These are phyloP conservation scores for Netelia melanura DNA, from an alignment of 2,888 invertebrate species.

Conservation along the genomic window DNA sequence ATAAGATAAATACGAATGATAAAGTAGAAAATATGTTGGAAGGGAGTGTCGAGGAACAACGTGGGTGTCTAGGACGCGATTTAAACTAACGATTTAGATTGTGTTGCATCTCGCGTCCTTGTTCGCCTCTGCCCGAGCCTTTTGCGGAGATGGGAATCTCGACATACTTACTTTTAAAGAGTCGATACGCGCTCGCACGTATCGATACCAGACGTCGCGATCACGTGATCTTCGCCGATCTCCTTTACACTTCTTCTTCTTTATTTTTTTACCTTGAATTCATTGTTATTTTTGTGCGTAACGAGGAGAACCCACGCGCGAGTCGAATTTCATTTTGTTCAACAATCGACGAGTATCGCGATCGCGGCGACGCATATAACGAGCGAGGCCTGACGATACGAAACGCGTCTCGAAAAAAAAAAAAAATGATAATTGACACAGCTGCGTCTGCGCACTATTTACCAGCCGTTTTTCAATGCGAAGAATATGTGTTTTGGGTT, in stretches of 20 bases:
- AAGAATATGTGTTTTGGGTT: constrained; percentile 30
- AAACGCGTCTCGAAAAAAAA: constrained; percentile 15
- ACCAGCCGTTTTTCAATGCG: constrained; percentile 18
- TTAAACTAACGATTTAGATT: constrained; percentile 56
- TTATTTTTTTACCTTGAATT: constrained; percentile 24
- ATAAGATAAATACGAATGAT: constrained; percentile 15
- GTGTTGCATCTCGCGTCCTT: constrained; percentile 65
- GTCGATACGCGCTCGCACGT: not conserved
- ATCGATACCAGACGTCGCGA: not conserved
- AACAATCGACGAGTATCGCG: constrained; percentile 35
- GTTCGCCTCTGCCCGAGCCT: constrained; percentile 67
- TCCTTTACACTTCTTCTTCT: constrained; percentile 4
- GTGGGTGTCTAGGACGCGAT: constrained; percentile 66
- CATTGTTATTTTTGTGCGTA: constrained; percentile 50
- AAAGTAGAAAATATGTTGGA: not conserved
- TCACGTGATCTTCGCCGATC: not conserved
- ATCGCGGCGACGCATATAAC: constrained; percentile 12
- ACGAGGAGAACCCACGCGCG: constrained; percentile 35
- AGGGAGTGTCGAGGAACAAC: constrained; percentile 30
- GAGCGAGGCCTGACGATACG: constrained; percentile 9
- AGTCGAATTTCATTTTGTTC: constrained; percentile 42
- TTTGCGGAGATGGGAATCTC: constrained; percentile 68
- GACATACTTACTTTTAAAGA: constrained; percentile 53
- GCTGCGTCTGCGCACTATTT: constrained; percentile 39
- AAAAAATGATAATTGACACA: constrained; percentile 53